A percentile compares a stretch with the other conserved stretches of the same genome.
phyloP scores from a whole-genome alignment of 1,140 invertebrate genomes.

The Subanguina moxae region DNA sequence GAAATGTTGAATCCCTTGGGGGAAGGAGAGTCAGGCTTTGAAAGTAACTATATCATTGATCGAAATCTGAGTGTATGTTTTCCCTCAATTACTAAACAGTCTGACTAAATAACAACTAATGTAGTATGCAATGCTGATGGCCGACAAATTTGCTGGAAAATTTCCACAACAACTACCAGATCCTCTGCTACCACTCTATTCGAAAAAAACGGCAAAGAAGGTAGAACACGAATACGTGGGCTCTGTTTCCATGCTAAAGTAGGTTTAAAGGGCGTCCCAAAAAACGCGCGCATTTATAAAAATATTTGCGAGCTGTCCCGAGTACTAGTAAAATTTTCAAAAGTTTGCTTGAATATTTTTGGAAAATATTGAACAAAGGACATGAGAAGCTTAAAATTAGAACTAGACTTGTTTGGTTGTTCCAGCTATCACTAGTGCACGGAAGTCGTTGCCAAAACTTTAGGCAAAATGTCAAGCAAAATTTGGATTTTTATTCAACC shows the following conservation, averaged over 20 bases:
- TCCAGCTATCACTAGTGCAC: too few species aligned
- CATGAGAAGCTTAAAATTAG: too few species aligned
- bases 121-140: background rate
- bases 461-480: too few species aligned
- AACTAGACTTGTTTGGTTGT: too few species aligned
- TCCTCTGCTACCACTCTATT: background rate
- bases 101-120: background rate
- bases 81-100: background rate
- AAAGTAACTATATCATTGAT: background rate
- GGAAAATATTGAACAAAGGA: too few species aligned
- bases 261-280: too few species aligned
- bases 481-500: too few species aligned
- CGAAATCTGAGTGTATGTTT: background rate
- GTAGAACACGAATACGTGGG: background rate
- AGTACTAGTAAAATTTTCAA: too few species aligned
- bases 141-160: background rate
- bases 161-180: background rate
- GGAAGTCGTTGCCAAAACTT: too few species aligned
- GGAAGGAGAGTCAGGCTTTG: background rate
- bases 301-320: too few species aligned
- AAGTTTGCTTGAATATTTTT: too few species aligned
- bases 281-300: too few species aligned
- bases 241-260: background rate
- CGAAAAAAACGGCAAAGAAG: background rate
- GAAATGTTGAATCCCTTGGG: constrained; percentile 14